Percentiles rank a stretch among this genome's conserved stretches.
These are phyloP conservation scores for Andrena fulva DNA, from an alignment of 2,888 invertebrate species.

Conservation along the genomic window DNA sequence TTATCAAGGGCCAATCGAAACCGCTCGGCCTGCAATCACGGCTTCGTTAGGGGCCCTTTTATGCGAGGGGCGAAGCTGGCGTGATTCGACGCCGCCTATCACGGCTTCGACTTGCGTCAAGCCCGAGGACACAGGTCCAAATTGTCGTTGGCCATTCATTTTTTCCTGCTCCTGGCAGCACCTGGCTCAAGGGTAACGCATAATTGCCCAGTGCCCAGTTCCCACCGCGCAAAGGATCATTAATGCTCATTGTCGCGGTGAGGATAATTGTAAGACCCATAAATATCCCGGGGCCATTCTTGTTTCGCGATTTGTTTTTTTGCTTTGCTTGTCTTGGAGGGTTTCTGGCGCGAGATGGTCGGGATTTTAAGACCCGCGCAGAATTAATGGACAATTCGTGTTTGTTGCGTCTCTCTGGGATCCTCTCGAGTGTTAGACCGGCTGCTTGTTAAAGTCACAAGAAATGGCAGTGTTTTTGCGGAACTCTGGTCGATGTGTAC, in stretches of 20 bases:
- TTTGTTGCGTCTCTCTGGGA: background rate
- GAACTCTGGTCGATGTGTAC: slow-evolving; percentile 31
- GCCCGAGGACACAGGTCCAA: no score
- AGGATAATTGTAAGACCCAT: no score
- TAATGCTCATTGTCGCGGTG: no score
- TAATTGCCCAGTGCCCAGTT: no score
- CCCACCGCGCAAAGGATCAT: no score
- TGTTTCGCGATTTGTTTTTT: no score
- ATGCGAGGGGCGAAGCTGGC: slow-evolving; percentile 23
- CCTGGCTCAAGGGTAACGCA: no score
- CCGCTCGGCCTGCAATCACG: slow-evolving; percentile 54
- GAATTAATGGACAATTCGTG: slow-evolving; percentile 51
- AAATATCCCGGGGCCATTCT: no score
- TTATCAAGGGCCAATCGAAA: slow-evolving; percentile 63
- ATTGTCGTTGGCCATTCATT: background rate
- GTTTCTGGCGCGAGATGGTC: background rate
- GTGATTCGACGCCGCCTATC: slow-evolving; percentile 8
- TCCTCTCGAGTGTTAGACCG: background rate
- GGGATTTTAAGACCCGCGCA: background rate
- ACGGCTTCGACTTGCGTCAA: background rate
- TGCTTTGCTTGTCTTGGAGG: no score
- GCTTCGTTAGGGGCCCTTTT: slow-evolving; percentile 66
- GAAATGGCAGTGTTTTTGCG: slow-evolving; percentile 23
- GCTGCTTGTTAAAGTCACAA: slow-evolving; percentile 26
- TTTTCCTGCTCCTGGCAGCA: background rate